phyloP scores from a whole-genome alignment of 2,113 vertebrate genomes.

The Caretta caretta region DNA sequence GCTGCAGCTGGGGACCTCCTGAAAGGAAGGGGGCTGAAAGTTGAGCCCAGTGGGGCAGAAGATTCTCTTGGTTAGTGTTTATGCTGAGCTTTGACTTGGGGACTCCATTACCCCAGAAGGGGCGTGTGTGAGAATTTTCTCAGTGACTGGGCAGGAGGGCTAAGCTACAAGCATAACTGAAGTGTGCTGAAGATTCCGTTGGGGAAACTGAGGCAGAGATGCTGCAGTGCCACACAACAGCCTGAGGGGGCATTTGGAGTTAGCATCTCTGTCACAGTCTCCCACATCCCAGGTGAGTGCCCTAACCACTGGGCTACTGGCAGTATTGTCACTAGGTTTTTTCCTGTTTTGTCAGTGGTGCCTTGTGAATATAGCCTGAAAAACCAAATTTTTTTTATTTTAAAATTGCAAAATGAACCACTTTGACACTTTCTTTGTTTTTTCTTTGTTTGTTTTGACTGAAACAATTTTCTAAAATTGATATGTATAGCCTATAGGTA shows the following conservation, averaged over 20 bases:
- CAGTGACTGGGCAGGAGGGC: not conserved
- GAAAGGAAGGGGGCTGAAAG: not conserved
- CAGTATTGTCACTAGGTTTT: not conserved
- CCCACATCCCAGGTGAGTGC: not conserved
- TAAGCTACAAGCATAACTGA: not conserved
- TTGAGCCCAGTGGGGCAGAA: not conserved
- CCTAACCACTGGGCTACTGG: not conserved
- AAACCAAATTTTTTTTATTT: not conserved
- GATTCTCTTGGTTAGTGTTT: not conserved
- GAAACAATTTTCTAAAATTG: not conserved
- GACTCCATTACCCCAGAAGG: not conserved
- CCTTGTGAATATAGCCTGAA: not conserved
- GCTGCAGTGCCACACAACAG: not conserved
- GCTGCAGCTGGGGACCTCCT: not conserved
- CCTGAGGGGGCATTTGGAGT: not conserved
- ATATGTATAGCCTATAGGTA: not conserved
- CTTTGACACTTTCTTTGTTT: not conserved
- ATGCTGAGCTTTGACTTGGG: not conserved
- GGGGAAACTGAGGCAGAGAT: not conserved
- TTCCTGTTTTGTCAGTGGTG: not conserved
- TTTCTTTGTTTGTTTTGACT: not conserved
- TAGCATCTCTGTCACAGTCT: not conserved
- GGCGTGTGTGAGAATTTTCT: too few species aligned
- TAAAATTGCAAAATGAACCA: not conserved
- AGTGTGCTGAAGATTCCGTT: not conserved